Evolutionary conservation across 2,888 invertebrate genomes (phyloP).

Genomic region (Saturnia japonica): DNA sequence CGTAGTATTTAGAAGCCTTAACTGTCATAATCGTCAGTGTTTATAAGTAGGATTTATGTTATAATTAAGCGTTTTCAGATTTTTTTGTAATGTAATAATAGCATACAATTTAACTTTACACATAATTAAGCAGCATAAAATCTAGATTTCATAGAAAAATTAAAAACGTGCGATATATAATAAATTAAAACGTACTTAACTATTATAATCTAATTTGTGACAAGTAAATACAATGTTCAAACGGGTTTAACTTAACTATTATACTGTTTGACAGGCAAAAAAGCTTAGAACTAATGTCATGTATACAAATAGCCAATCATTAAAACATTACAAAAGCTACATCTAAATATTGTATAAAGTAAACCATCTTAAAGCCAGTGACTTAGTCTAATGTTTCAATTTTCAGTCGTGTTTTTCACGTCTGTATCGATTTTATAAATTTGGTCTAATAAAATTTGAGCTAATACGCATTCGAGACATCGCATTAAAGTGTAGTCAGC

Average conservation of each 20-base stretch:
- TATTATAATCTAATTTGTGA: not conserved
- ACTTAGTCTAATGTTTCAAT: slow-evolving; percentile 16
- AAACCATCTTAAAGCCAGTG: slow-evolving; percentile 15
- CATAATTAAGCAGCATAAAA: too few relatives aligned
- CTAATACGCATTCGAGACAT: not conserved
- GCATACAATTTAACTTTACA: not conserved
- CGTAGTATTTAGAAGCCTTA: too few relatives aligned
- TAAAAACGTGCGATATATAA: not conserved
- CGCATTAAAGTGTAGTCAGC: slow-evolving; percentile 3
- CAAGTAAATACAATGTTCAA: not conserved
- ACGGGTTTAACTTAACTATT: not conserved
- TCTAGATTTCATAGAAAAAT: not conserved
- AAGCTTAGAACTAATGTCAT: slow-evolving; percentile 34
- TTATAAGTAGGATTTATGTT: not conserved
- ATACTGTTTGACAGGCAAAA: slow-evolving; percentile 17
- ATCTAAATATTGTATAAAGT: slow-evolving; percentile 8
- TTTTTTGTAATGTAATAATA: too few relatives aligned
- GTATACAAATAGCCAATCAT: slow-evolving; percentile 18
- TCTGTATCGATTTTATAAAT: not conserved
- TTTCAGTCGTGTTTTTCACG: not conserved
- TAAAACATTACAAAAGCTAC: slow-evolving; percentile 9
- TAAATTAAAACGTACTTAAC: not conserved
- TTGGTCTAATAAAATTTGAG: slow-evolving; percentile 9
- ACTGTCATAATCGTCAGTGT: not conserved
- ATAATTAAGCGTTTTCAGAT: not conserved